Base-by-base conservation (phyloP, 2,113 vertebrate genomes). In the Pseudopodoces humilis region DNA sequence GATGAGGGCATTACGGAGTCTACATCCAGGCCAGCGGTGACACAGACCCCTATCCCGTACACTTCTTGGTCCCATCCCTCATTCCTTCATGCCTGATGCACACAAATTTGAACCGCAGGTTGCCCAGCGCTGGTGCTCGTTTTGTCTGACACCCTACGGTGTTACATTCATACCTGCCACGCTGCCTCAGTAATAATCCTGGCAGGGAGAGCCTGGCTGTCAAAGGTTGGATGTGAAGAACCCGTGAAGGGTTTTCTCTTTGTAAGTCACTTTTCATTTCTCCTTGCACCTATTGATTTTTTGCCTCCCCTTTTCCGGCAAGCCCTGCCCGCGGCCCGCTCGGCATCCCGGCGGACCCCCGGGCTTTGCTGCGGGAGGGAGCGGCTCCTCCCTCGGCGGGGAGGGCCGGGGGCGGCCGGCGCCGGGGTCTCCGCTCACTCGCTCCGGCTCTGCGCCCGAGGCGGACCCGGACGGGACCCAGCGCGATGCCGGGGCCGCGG, bases 361-460 rank as follows among this genome's bases (percentile, higher is more conserved):
- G 59, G 53, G 30, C 35, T 35, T 49, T 33, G 85, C 62, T 52
- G 80, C 71, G 11, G 70, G 84, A 14, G 59, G 41, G 17, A 70
- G 60, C 67, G 89, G 72, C 90, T 80, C 96, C 93, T 96, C 92
- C 96, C 85, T 84, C 94, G n/a, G 14, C 50, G 55, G 79, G 78
- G 94, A 67, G 91, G 69, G 82, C 46, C 14, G 63, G 86, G 65
- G 68, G 33, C 37, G 55, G 77, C 68, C 41, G 59, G 60, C 67
- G 6, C 22, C 24, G 83, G 98, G 94, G 64, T 79, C 62, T 83
- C 64, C 50, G 16, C 98, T 98, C 98, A 97, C 58, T 94, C 53
- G 53, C 59, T 84, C 19, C 50, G 43, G 77, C 77, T 86, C 67
- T 9, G 33, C 60, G 20, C 65, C 88, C 56, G 28, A 69, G 67